Base-by-base conservation (phyloP, 2,888 invertebrate species). In the Clistopyga incitator region DNA sequence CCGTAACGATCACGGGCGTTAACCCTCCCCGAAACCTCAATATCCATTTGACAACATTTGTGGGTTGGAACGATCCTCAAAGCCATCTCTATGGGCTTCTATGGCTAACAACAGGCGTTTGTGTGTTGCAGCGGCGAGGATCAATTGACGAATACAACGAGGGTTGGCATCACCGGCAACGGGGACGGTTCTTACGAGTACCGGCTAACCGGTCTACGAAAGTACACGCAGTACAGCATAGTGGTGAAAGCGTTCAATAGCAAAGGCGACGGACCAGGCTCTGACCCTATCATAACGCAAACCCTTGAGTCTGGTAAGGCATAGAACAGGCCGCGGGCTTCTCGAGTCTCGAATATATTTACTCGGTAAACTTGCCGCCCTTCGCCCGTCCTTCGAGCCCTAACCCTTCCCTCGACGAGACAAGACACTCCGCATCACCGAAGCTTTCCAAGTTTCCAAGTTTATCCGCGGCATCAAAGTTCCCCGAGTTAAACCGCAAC, bases 161-260 rank as follows among this genome's bases (percentile, higher is more conserved):
- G 92, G 64, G 91, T 92, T 25, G 92, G 92, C 56, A 92, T 94
- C 86, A 91, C 94, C 0, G 94, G 93, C 15, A 92, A 92, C 70
- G 93, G 94, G 3, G 94, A 94, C 76, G 94, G 94, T 89, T 47
- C 92, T 81, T 81, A 92, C 87, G 91, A 92, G 81, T 94, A 96
- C 67, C 95, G 95, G 34, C 92, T 97, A 45, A 95, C 95, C 4
- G 96, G 96, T 47, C 94, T 98, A 47, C 95, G 96, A 90, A 97
- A 97, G 93, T 97, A 96, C 92, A 96, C 97, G 1, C 95, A 96
- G 6, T 98, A 98, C 90, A 96, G 96, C 87, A 96, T 97, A 38
- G 96, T 97, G 61, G 97, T 97, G 2, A 97, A 97, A 93, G 97
- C 97, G 29, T 98, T 97, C 91, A 98, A 98, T 88, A 97, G 97